A percentile compares a stretch with the other conserved stretches of the same genome.
Evolutionary conservation across 2,888 invertebrate genomes (phyloP).

Genomic region (Drosophila rubida): DNA sequence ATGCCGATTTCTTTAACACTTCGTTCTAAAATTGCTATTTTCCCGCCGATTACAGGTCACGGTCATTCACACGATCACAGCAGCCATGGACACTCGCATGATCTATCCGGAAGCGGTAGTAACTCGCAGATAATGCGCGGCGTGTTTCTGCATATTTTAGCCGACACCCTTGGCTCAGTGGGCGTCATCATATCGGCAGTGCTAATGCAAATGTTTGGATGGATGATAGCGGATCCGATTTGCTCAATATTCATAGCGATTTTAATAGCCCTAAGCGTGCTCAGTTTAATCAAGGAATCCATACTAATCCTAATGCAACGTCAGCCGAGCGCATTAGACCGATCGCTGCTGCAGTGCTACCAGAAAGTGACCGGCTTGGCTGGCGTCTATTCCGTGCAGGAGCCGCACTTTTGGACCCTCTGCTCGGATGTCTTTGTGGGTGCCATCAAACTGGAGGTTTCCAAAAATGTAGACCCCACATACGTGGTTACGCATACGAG

Average conservation of each 20-base stretch:
- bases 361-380: constrained; percentile 95
- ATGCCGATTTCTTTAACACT: background rate
- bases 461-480: constrained; percentile 95
- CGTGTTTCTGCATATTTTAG: constrained; percentile 97
- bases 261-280: constrained; percentile 94
- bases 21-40: background rate
- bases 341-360: constrained; percentile 93
- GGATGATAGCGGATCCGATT: constrained; percentile 99
- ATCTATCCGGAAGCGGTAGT: constrained; percentile 86
- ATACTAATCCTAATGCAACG: constrained; percentile 97
- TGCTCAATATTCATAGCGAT: constrained; percentile 98
- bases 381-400: constrained; percentile 97
- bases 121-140: constrained; percentile 97
- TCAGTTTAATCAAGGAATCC: constrained; percentile 94
- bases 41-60: constrained; percentile 44
- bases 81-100: constrained; percentile 80
- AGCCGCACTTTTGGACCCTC: constrained; percentile 99
- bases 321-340: constrained; percentile 93
- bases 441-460: constrained; percentile 97
- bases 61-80: constrained; percentile 76
- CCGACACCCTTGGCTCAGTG: constrained; percentile 98
- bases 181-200: constrained; percentile 98
- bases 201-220: constrained; percentile 97
- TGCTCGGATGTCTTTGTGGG: constrained; percentile 97
- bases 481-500: constrained; percentile 97